These are phyloP conservation scores for Stegophylla sp. DNA, from an alignment of 2,888 invertebrate genomes.

Conservation along the genomic window DNA sequence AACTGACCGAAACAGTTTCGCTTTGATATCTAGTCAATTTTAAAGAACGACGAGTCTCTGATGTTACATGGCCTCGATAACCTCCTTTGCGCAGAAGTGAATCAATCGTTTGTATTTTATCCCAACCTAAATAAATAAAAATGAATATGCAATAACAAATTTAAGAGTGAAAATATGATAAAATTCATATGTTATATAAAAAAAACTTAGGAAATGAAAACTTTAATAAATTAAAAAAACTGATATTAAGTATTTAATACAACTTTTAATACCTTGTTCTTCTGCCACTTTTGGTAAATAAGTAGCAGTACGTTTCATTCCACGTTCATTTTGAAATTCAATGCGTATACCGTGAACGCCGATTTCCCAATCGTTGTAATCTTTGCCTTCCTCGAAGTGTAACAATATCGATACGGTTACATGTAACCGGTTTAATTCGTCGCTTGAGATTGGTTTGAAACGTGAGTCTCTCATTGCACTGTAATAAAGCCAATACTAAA, in stretches of 20 bases:
- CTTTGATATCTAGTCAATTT: conserved; percentile 96
- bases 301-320: conserved; percentile 94
- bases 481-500: conserved; percentile 34
- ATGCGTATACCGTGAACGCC: conserved; percentile 97
- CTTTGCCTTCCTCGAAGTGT: conserved; percentile 93
- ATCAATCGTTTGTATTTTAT: conserved; percentile 97
- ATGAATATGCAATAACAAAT: background rate
- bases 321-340: conserved; percentile 92
- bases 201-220: background rate
- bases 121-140: conserved; percentile 80
- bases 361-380: conserved; percentile 97
- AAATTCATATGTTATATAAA: background rate
- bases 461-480: conserved; percentile 98
- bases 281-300: conserved; percentile 97
- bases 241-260: too few relatives aligned
- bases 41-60: conserved; percentile 84
- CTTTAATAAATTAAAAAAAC: background rate
- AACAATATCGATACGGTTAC: conserved; percentile 96
- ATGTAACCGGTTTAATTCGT: conserved; percentile 89
- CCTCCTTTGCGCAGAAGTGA: conserved; percentile 96
- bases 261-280: conserved; percentile 88
- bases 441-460: conserved; percentile 91
- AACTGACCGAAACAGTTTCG: conserved; percentile 89
- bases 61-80: conserved; percentile 88
- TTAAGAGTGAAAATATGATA: background rate